Evolutionary conservation across 2,113 vertebrate genomes (phyloP).

Genomic region (Triplophysa dalaica): DNA sequence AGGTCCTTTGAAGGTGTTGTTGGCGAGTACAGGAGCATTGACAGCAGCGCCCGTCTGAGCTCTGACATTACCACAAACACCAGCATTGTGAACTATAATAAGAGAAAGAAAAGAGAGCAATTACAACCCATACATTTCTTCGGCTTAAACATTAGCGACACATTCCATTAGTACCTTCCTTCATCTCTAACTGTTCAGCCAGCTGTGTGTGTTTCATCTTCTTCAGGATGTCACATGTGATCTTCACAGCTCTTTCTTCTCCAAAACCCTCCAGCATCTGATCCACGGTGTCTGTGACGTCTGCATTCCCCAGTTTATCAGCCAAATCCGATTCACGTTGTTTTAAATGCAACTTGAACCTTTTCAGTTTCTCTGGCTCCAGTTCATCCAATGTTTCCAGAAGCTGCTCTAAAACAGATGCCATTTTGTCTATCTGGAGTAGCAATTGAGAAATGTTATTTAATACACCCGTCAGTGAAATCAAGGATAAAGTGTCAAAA

Average conservation of each 20-base stretch:
- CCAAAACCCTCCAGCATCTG: not conserved
- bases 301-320: not conserved
- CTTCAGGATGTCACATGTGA: not conserved
- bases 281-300: slow-evolving; percentile 9
- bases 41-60: not conserved
- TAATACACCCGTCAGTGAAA: too few species aligned
- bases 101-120: too few species aligned
- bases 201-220: not conserved
- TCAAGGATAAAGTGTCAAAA: too few species aligned
- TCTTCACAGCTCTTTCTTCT: not conserved
- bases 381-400: slow-evolving; percentile 8
- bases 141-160: not conserved
- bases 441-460: not conserved
- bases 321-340: not conserved
- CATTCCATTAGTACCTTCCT: not conserved
- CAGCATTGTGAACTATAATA: not conserved
- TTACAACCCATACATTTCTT: too few species aligned
- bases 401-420: slow-evolving; percentile 20
- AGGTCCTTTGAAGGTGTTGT: not conserved
- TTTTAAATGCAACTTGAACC: slow-evolving; percentile 25
- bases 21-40: not conserved
- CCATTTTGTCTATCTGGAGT: slow-evolving; percentile 1
- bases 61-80: not conserved
- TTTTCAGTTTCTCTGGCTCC: not conserved
- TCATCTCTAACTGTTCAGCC: not conserved